Conservation (phyloP, 2,113 vertebrate genomes). For the Dipodomys spectabilis region DNA sequence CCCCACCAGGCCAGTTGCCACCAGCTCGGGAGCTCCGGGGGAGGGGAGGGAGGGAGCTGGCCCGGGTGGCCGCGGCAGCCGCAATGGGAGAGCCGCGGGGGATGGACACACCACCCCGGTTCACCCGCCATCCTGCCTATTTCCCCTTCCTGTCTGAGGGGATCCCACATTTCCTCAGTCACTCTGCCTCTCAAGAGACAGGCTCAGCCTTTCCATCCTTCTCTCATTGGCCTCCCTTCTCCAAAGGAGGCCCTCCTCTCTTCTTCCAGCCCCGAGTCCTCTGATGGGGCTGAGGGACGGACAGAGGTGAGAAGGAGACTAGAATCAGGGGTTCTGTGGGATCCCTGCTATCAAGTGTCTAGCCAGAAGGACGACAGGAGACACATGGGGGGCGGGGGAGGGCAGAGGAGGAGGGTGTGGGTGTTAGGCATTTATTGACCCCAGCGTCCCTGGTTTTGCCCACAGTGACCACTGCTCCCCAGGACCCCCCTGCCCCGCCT, state of each 20-base stretch:
- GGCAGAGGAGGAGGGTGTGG: neutral
- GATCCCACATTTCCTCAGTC: neutral
- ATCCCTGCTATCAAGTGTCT: neutral
- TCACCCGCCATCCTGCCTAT: conserved; percentile 34
- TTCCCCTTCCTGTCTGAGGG: too few relatives aligned
- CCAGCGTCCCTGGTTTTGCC: conserved; percentile 79
- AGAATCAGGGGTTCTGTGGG: neutral
- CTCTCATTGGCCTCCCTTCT: conserved; percentile 25
- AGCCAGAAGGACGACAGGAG: neutral
- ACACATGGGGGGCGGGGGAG: neutral
- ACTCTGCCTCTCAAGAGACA: neutral
- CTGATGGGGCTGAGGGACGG: conserved; percentile 31
- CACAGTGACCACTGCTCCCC: conserved; percentile 81
- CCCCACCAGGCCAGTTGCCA: neutral
- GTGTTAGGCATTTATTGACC: conserved; percentile 45
- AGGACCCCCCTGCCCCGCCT: conserved; percentile 57
- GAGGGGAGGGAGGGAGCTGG: neutral
- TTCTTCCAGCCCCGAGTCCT: neutral
- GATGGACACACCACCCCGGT: conserved; percentile 14
- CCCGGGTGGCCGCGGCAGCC: neutral
- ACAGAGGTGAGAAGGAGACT: conserved; percentile 61
- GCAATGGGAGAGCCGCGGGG: neutral
- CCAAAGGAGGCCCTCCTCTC: neutral
- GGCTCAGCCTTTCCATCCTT: neutral
- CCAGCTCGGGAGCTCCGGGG: neutral